Base-by-base conservation (phyloP, 2,113 vertebrate genomes). In the Eubucco bourcierii region DNA sequence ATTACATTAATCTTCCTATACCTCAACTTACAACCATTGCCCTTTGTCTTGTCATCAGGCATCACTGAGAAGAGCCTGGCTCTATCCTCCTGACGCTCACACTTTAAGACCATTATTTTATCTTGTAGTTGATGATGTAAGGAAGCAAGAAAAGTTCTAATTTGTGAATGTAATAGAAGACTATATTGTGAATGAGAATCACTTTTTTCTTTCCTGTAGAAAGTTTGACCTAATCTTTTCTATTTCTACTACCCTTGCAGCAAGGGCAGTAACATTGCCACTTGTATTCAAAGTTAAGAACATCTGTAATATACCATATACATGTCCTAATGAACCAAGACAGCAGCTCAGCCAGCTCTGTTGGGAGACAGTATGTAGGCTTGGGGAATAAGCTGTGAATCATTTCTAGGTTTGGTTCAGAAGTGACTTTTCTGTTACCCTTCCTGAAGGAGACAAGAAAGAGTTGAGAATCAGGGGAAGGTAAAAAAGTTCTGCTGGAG, bases 221-320 rank as follows among this genome's bases (percentile, higher is more conserved):
- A 5, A 61, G 15, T 3, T 33, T 50, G 25, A 59, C 28, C 10
- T 89, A 20, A 3, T 68, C 80, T 90, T 88, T 81, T 16, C 31
- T 86, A 1, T 88, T 81, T 16, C 31, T 86, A 1, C 47, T 70
- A n/a, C 20, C 8, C 19, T 52, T 84, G 63, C 41, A 80, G 53
- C 66, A 63, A 72, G 23, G 81, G 31, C 0, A 0, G 1, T 77
- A 60, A 60, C 12, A 19, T 58, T 59, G 4, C 18, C 29, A 25
- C 74, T 84, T 90, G 25, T 82, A 28, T 81, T 79, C n/a, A 12
- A 73, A 76, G 39, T 78, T 66, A 41, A 74, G 20, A 41, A 41
- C 15, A 52, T 68, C 80, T 80, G 15, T 60, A 59, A 56, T 39
- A 60, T 60, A 46, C 27, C 18, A 6, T 41, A 47, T 39, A 33